Percentiles rank a stretch among this genome's conserved stretches.
Evolutionary conservation across 2,888 invertebrate species (phyloP).

Genomic region (Stomorhina lunata): DNA sequence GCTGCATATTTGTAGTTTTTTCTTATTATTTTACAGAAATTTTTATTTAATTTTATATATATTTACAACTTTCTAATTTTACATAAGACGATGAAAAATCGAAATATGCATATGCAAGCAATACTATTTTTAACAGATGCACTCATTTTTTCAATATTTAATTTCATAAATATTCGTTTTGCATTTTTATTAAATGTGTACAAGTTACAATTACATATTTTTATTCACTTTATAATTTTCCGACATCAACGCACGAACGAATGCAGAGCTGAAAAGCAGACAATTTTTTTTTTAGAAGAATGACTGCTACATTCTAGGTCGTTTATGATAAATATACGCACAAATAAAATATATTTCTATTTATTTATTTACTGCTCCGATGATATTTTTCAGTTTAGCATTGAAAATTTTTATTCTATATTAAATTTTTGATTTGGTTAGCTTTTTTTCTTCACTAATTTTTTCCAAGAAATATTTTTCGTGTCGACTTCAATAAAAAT

Average conservation of each 20-base stretch:
- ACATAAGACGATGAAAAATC: too few relatives aligned
- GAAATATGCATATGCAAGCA: too few relatives aligned
- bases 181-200: not conserved
- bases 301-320: not conserved
- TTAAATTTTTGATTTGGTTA: not conserved
- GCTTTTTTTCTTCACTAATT: not conserved
- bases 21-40: too few relatives aligned
- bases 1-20: too few relatives aligned
- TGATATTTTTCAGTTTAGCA: not conserved
- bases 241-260: not conserved
- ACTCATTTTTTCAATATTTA: not conserved
- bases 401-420: not conserved
- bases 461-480: constrained; percentile 23
- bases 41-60: too few relatives aligned
- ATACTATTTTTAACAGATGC: too few relatives aligned
- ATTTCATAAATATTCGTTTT: not conserved
- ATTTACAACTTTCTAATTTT: too few relatives aligned
- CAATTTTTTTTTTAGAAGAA: constrained; percentile 14
- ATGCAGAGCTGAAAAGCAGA: constrained; percentile 7
- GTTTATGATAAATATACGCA: not conserved
- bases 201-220: too few relatives aligned
- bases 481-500: constrained; percentile 29
- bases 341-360: not conserved
- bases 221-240: not conserved
- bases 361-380: not conserved